phyloP scores from a whole-genome alignment of 2,113 vertebrate species.

The Catagonus wagneri region DNA sequence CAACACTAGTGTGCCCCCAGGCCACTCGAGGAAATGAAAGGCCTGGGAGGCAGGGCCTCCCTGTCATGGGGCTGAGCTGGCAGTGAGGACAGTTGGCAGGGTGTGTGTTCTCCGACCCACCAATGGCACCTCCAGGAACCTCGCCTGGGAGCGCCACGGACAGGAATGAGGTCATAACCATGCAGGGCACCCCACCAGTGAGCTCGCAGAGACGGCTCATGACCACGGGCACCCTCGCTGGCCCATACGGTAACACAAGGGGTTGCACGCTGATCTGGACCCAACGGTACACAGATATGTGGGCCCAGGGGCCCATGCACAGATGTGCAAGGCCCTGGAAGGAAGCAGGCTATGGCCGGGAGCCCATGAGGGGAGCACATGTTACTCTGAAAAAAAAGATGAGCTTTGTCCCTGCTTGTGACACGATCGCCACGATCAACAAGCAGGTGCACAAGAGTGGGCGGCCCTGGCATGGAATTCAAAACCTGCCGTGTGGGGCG shows the following conservation, averaged over 20 bases:
- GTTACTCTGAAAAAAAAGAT: not conserved
- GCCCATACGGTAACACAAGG: not conserved
- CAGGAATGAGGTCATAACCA: no score
- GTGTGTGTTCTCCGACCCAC: not conserved
- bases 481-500: not conserved
- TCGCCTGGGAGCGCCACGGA: not conserved
- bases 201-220: not conserved
- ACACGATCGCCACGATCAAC: not conserved
- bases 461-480: fast-evolving
- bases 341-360: fast-evolving
- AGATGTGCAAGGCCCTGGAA: not conserved
- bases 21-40: not conserved
- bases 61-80: not conserved
- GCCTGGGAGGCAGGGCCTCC: not conserved
- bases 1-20: fast-evolving
- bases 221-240: not conserved
- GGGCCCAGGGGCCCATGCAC: not conserved
- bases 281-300: not conserved
- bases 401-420: not conserved
- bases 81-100: not conserved
- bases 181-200: not conserved
- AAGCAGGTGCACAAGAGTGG: not conserved
- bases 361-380: not conserved
- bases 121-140: not conserved
- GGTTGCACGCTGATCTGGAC: not conserved